Evolutionary conservation across 2,113 vertebrate genomes (phyloP).

Genomic region (Hippocampus barbouri): DNA sequence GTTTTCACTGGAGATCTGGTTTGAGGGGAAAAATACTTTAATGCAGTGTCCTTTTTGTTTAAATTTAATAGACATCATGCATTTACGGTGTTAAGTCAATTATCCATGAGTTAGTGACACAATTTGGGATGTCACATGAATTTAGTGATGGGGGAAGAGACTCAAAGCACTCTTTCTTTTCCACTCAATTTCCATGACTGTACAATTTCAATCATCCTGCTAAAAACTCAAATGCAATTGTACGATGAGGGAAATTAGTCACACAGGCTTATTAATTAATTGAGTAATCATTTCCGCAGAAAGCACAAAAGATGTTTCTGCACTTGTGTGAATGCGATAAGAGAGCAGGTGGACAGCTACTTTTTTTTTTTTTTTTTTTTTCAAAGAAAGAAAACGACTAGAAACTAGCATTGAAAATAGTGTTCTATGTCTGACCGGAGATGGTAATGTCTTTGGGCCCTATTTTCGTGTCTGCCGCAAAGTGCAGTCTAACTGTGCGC

Average conservation of each 20-base stretch:
- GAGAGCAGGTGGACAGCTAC: constrained; percentile 12
- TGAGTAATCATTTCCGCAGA: constrained; percentile 16
- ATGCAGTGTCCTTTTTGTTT: not conserved
- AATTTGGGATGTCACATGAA: not conserved
- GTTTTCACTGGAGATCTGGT: not conserved
- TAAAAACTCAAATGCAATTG: constrained; percentile 6
- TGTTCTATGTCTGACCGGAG: too few species aligned
- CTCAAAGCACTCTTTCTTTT: not conserved
- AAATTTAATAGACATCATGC: not conserved
- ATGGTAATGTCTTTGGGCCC: not conserved
- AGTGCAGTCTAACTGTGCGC: too few species aligned
- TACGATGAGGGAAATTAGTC: constrained; percentile 12
- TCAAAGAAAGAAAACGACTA: too few species aligned
- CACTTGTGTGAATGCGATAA: constrained; percentile 12
- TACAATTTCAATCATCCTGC: not conserved
- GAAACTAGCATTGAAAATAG: too few species aligned
- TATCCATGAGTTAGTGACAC: not conserved
- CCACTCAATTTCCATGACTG: not conserved
- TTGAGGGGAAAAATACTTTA: not conserved
- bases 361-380: not conserved
- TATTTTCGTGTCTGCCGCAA: too few species aligned
- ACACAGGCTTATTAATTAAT: constrained; percentile 25
- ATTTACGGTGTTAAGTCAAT: not conserved
- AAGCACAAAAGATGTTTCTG: constrained; percentile 7
- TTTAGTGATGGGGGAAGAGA: not conserved